Base-by-base conservation (phyloP, 1,140 invertebrate genomes). In the Zelostemma sp. region DNA sequence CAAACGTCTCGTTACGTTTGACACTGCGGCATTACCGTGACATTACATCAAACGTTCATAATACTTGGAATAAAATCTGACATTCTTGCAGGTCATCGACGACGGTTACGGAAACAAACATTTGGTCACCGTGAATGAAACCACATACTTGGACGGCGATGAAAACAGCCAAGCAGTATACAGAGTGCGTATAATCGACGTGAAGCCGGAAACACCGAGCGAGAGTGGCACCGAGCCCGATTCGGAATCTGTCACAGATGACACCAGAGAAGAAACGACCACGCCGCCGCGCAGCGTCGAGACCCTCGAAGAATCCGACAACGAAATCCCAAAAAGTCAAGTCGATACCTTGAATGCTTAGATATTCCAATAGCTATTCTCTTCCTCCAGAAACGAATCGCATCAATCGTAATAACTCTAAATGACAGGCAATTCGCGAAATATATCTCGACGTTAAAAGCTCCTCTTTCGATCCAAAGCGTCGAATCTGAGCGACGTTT, bases 71-170 rank as follows among this genome's bases (percentile, higher is more conserved):
- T 40, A 40, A 40, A 12, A 40, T 6, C 31, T 61, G 67, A 68
- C 59, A 50, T 47, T 64, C 64, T 76, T 72, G 3, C 67, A 89
- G 88, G 54, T 88, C 6, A 87, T 89, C 64, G 80, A 88, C 41
- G 87, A 88, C 18, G n/a, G n/a, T n/a, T n/a, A n/a, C n/a, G n/a
- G n/a, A n/a, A n/a, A n/a, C n/a, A n/a, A n/a, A n/a, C 87, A 88
- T 69, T 82, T 86, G 28, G 87, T 89, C 6, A 87, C 87, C 14
- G 82, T 88, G 40, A 89, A 89, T 64, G 86, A 89, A 67, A 89
- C 88, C 0, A 85, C 84, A 8, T 89, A 86, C 73, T 68, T 74
- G 14, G 76, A 84, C 15, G 81, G 83, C 12, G 80, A 85, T 49
- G 83, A 85, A 11, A 73, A 82, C 31, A 68, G 72, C 14, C 81